A percentile compares a stretch with the other conserved stretches of the same genome.
phyloP scores from a whole-genome alignment of 2,113 vertebrate species.

The Verasper variegatus region DNA sequence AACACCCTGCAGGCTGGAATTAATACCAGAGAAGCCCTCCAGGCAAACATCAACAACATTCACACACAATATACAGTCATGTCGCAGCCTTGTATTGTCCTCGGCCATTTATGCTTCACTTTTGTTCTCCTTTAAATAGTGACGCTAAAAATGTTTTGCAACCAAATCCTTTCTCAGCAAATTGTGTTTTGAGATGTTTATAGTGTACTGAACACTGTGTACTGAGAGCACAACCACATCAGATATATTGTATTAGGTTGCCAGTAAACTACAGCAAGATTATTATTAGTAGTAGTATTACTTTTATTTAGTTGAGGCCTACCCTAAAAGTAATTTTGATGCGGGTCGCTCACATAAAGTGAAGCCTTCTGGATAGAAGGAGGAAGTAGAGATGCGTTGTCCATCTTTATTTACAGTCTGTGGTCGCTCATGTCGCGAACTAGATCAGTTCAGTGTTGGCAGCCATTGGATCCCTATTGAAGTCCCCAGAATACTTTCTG shows the following conservation, averaged over 20 bases:
- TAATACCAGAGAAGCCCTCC: constrained; percentile 26
- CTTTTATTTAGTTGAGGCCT: no score
- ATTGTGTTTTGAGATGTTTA: background rate
- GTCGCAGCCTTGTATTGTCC: background rate
- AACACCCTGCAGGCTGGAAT: constrained; percentile 38
- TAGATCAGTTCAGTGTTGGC: constrained; percentile 9
- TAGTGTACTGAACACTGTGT: background rate
- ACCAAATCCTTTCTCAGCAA: background rate
- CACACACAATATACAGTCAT: constrained; percentile 8
- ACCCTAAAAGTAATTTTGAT: background rate
- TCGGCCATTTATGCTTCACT: background rate
- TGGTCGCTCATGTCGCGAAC: background rate
- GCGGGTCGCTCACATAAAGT: background rate
- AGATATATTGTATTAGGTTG: background rate
- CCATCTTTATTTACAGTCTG: background rate
- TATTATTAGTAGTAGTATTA: no score
- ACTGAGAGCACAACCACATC: no score
- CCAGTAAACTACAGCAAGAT: no score
- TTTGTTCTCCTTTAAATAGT: background rate
- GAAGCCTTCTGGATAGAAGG: no score
- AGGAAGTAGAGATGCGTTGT: background rate
- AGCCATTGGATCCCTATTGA: background rate
- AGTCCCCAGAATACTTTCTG: background rate
- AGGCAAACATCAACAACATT: constrained; percentile 35
- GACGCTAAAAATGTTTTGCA: background rate